Base-by-base conservation (phyloP, 2,888 invertebrate species). In the Stratiomys singularior region DNA sequence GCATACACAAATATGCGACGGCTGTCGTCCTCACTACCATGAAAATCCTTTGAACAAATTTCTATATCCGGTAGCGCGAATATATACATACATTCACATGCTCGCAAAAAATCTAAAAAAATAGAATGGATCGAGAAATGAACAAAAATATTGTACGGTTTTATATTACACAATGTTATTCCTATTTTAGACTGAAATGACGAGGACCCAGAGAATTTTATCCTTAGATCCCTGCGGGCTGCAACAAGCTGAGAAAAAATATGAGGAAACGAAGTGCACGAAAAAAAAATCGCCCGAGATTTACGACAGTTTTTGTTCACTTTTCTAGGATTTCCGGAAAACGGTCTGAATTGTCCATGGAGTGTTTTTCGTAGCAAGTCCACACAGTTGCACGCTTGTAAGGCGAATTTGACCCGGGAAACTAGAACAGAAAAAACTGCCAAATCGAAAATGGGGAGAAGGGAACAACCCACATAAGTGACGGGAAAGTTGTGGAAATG, bases 221-320 rank as follows among this genome's bases (percentile, higher is more conserved):
- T 9, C 13, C n/a, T 63, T 15, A 5, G 56, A 60, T 2, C 13
- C 15, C 15, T 27, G 25, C 13, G 28, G 28, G 64, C n/a, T n/a
- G n/a, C n/a, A n/a, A 56, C 9, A 56, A 56, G 28, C 28, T 4
- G 18, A 28, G 15, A 64, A 28, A 18, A 28, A 64, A 28, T 64
- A 28, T 18, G 28, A 27, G 66, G 15, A 60, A 60, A 13, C 4
- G 13, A 60, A 60, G 23, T 25, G 18, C 1, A 60, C 23, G 18
- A 64, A 25, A 66, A 69, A 69, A 69, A 46, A 69, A 11, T 47
- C 37, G 37, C 15, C 15, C 47, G 46, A 47, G 69, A 69, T 69
- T 69, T 69, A 69, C 47, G 69, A 69, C 69, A 69, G 69, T 47
- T 69, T 66, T 69, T 46, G 25, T 15, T 15, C 46, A 46, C 25